Base-by-base conservation (phyloP, 2,113 vertebrate species). In the Malurus alboscapulatus region DNA sequence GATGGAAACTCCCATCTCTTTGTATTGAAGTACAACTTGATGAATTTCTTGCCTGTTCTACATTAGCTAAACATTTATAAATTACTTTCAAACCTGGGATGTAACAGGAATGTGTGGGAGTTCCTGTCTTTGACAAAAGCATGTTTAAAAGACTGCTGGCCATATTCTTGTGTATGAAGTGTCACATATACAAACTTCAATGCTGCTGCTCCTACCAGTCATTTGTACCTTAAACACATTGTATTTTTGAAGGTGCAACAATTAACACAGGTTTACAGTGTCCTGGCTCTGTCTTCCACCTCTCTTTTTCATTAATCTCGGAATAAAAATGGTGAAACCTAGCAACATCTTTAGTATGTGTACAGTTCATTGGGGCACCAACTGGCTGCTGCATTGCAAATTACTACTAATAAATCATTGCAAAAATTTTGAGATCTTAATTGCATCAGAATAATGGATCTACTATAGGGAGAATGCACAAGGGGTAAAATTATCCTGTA, bases 321-420 rank as follows among this genome's bases (percentile, higher is more conserved):
- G 45, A 82, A 51, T 45, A 75, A 40, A 61, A 92, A 27, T 51
- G 84, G 55, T 76, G 58, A 93, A 92, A 61, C 19, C 10, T 38
- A 71, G 22, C 51, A 91, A 65, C 66, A 67, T 90, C 44, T 50
- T 73, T 65, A 53, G 42, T 63, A 9, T 40, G 57, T 22, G 26
- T 61, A 5, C 29, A 84, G 25, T 65, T 89, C 3, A 1, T 25
- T 69, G 69, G 50, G 81, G 63, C 54, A 65, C 32, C 34, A 75
- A 72, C 13, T 0, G 0, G 67, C 51, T 51, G 81, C 77, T 85
- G 66, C 74, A 45, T 58, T 76, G 44, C 18, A 76, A 92, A 80
- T 87, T 68, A 66, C 32, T 79, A 55, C 91, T 85, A 87, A 91
- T 92, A 94, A 95, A 94, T 92, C 22, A 91, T 83, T 87, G 71